These are phyloP conservation scores for Poecilus cupreus DNA, from an alignment of 2,888 invertebrate species.

Conservation along the genomic window DNA sequence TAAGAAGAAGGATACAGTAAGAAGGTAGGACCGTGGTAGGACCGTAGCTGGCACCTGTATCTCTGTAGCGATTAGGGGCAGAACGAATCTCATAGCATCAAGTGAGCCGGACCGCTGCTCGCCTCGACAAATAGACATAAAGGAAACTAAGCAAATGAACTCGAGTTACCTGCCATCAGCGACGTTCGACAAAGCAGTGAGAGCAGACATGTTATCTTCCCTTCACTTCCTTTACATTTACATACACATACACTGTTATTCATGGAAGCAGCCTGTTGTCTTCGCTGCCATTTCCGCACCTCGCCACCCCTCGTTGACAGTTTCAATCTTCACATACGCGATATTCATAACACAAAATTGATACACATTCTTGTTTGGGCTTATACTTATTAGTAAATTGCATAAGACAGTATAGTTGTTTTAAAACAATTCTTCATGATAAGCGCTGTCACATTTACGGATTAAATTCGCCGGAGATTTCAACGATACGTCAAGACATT, in stretches of 20 bases:
- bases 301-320: background rate
- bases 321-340: background rate
- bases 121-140: slow-evolving; percentile 34
- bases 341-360: background rate
- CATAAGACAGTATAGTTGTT: background rate
- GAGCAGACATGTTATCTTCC: slow-evolving; percentile 58
- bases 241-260: slow-evolving; percentile 47
- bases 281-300: slow-evolving; percentile 9
- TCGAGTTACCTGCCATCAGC: slow-evolving; percentile 57
- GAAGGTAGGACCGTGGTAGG: background rate
- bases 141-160: slow-evolving; percentile 58
- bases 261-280: slow-evolving; percentile 32
- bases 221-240: slow-evolving; percentile 56
- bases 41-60: slow-evolving; percentile 11
- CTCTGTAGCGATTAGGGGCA: slow-evolving; percentile 17
- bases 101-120: slow-evolving; percentile 10
- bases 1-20: too few relatives aligned
- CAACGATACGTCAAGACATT: slow-evolving; percentile 19
- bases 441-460: background rate
- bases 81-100: background rate
- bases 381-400: slow-evolving; percentile 30
- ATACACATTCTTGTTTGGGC: slow-evolving; percentile 34
- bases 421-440: background rate
- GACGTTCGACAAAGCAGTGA: slow-evolving; percentile 55
- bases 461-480: slow-evolving; percentile 6